Evolutionary conservation across 1,140 invertebrate genomes (phyloP), one percentile per base, ranked within the genome.

Genomic region (Chironomus striatipennis): DNA sequence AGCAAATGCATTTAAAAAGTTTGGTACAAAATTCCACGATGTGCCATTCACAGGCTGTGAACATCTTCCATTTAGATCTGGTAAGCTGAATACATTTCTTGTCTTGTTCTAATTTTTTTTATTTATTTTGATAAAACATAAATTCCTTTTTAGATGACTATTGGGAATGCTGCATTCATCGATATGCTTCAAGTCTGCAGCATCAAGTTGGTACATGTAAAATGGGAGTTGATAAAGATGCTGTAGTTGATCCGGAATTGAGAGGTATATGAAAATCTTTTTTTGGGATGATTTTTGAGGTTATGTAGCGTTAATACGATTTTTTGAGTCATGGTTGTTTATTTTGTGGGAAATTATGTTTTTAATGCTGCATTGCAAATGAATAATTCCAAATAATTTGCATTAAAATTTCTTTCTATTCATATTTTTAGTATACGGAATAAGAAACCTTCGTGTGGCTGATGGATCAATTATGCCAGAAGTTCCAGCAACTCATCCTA

Each of bases 121-220:
- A 34, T 2, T 5, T 34, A 2, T 34, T 34, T 1, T 34, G 24
- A 57, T 47, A 47, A 47, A 47, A 47, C 2, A 47, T 5, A 86
- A 86, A 9, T 90, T 91, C 75, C 85, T 85, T 74, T 5, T 87
- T 86, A 1, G 88, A 93, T 76, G 80, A 85, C 8, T 95, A 94
- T 79, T 93, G 92, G 90, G 84, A 86, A 74, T 94, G 92, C 76
- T 87, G 87, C 15, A 84, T 89, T 6, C 86, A 88, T 74, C 87
- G 89, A 57, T 85, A 89, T 18, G 87, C 88, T 1, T 88, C 88
- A 47, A 91, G 90, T n/a, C 80, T 92, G 57, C 90, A 90, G 74
- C 92, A 94, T 81, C 91, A 92, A 80, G 86, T 88, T 1, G 86
- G 89, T 0, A 93, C 91, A 0, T 90, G 86, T 65, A 92, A 90